Conservation (phyloP, 1,140 invertebrate genomes). For the Drosophila mauritiana region DNA sequence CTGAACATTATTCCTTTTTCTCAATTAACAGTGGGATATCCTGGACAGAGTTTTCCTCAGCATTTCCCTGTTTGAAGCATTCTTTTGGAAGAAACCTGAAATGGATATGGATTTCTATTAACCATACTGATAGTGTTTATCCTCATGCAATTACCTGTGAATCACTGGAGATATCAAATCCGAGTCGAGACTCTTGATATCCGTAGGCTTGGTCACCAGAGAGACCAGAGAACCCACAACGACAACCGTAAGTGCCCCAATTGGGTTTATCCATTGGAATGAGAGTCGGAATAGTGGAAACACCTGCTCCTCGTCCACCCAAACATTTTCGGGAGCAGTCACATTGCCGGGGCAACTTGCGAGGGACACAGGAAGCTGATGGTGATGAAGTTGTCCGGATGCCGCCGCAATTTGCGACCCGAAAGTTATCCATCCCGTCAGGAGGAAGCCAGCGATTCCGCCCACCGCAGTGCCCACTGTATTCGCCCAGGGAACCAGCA, state of each 20-base stretch:
- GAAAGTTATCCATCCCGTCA: conserved; percentile 86
- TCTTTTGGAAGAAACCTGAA: conserved; percentile 38
- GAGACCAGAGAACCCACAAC: conserved; percentile 88
- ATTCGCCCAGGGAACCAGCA: conserved; percentile 93
- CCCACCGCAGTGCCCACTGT: conserved; percentile 87
- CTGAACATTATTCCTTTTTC: too few species aligned
- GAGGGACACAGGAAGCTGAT: conserved; percentile 82
- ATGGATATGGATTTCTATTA: too few species aligned
- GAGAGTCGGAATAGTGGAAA: conserved; percentile 90
- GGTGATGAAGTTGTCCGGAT: conserved; percentile 80
- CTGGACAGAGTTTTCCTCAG: background rate
- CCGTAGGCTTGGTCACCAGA: conserved; percentile 87
- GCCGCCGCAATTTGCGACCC: conserved; percentile 85
- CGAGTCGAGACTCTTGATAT: conserved; percentile 86
- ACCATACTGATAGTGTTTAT: too few species aligned
- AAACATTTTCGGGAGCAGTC: conserved; percentile 54
- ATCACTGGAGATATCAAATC: conserved; percentile 86
- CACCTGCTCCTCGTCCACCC: conserved; percentile 85
- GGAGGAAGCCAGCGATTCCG: conserved; percentile 85
- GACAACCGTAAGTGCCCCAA: conserved; percentile 87
- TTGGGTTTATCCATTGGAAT: conserved; percentile 91
- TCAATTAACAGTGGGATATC: background rate
- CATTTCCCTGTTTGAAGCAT: conserved; percentile 48
- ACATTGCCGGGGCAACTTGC: conserved; percentile 71
- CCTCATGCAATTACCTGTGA: too few species aligned